These are phyloP conservation scores for Aphelenchoides besseyi DNA, from an alignment of 1,140 invertebrate species.

Conservation along the genomic window DNA sequence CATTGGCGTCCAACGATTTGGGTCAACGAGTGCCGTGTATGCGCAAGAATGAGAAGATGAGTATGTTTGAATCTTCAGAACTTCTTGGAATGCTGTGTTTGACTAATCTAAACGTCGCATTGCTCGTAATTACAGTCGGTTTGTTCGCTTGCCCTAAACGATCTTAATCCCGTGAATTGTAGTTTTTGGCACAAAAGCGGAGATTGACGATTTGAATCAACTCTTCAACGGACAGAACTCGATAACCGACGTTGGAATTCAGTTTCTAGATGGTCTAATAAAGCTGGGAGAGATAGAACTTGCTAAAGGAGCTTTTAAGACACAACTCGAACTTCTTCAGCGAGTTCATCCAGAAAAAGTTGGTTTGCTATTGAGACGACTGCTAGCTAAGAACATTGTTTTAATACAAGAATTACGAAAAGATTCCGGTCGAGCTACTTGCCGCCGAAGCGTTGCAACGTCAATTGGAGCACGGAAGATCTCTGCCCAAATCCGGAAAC, in stretches of 20 bases:
- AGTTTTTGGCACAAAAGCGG: neutral
- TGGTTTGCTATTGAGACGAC: neutral
- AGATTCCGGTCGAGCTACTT: conserved; percentile 43
- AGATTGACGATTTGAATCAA: neutral
- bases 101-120: too few species aligned
- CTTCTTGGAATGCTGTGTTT: too few species aligned
- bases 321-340: conserved; percentile 48
- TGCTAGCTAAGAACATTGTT: conserved; percentile 15
- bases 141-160: too few species aligned
- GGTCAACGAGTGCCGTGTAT: too few species aligned
- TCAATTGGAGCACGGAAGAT: conserved; percentile 40
- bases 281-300: conserved; percentile 55
- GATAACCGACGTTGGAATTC: conserved; percentile 26
- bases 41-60: too few species aligned
- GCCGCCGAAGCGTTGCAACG: conserved; percentile 53
- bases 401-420: conserved; percentile 50
- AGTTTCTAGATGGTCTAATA: conserved; percentile 44
- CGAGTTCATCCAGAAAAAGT: conserved; percentile 53
- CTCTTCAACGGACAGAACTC: conserved; percentile 9
- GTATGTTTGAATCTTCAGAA: too few species aligned
- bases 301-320: conserved; percentile 54
- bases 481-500: conserved; percentile 40
- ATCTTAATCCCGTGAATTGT: too few species aligned
- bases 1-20: neutral
- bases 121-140: too few species aligned